Base-by-base conservation (phyloP, 2,797 vertebrate species). In the Phaenicophaeus curvirostris region DNA sequence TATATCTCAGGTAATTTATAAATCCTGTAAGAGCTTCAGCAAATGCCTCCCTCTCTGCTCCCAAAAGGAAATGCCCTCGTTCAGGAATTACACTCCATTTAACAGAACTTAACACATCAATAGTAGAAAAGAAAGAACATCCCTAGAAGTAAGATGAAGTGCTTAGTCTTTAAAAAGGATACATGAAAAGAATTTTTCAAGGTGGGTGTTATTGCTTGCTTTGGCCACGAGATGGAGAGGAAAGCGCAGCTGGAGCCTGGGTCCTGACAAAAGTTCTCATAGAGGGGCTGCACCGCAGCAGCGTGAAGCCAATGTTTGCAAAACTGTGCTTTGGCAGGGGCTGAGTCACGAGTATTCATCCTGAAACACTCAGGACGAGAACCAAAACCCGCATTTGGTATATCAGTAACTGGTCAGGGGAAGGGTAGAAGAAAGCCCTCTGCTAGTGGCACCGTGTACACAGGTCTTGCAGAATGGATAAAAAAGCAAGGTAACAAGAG, bases 161-260 rank as follows among this genome's bases (percentile, higher is more conserved):
- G 13, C 20, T 88, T 16, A 59, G 21, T 15, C 77, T 59, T 23
- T 44, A 67, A 50, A 39, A 1, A 14, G 6, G 20, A 46, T 39
- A 57, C 11, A 44, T 23, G 37, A 11, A 21, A 14, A 30, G 3
- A 30, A 5, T 19, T 68, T 68, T 53, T 28, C 28, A 50, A 58
- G 8, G 24, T 18, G 37, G 59, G 13, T 8, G 15, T 24, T 58
- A 28, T 82, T 92, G 19, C 68, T 51, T 39, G 41, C n/a, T 82
- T 65, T 85, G 68, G 53, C 55, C 84, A 81, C 54, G 30, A 92
- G 92, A 41, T 78, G 80, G 91, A 74, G 82, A 58, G 57, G 46
- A 65, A 77, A 55, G n/a, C 1, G 0, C 68, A 62, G 78, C 25
- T 33, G 7, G 37, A 46, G 61, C 15, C 5, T 23, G 15, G 5